Evolutionary conservation across 1,140 invertebrate genomes (phyloP).

Genomic region (Solenopsis invicta): DNA sequence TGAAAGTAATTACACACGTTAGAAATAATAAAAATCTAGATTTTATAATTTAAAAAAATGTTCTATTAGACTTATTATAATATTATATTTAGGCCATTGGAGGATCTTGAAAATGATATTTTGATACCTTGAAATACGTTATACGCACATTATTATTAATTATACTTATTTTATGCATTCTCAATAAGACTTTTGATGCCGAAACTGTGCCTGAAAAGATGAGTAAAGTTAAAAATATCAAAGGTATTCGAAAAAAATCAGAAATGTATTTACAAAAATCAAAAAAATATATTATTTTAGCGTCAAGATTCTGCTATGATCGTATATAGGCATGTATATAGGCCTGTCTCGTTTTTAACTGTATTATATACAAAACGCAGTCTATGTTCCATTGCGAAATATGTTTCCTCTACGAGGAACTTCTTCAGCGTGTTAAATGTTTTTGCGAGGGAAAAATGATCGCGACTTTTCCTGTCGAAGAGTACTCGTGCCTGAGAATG

Average conservation of each 20-base stretch:
- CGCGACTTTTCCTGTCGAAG: not conserved
- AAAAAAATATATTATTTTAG: too few relatives aligned
- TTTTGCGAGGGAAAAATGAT: not conserved
- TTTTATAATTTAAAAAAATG: not conserved
- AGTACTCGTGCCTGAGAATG: not conserved
- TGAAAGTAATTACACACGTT: not conserved
- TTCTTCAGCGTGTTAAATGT: not conserved
- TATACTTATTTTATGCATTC: conserved; percentile 70
- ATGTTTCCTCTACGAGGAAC: not conserved
- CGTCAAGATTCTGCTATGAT: too few relatives aligned
- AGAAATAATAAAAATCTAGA: not conserved
- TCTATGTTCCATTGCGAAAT: too few relatives aligned
- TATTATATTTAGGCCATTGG: conserved; percentile 88
- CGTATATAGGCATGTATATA: too few relatives aligned
- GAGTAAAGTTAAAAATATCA: conserved; percentile 94
- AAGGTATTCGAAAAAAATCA: conserved; percentile 89
- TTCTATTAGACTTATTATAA: not conserved
- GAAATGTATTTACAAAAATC: too few relatives aligned
- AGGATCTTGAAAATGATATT: conserved; percentile 89
- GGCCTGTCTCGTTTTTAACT: too few relatives aligned
- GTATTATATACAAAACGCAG: too few relatives aligned
- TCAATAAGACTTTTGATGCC: conserved; percentile 94
- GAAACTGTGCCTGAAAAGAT: conserved; percentile 95
- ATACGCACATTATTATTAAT: conserved; percentile 43
- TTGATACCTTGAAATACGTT: conserved; percentile 92